A percentile compares a stretch with the other conserved stretches of the same genome.
These are phyloP conservation scores for Fissipunctia ypsillon DNA, from an alignment of 2,888 invertebrate species.

Conservation along the genomic window DNA sequence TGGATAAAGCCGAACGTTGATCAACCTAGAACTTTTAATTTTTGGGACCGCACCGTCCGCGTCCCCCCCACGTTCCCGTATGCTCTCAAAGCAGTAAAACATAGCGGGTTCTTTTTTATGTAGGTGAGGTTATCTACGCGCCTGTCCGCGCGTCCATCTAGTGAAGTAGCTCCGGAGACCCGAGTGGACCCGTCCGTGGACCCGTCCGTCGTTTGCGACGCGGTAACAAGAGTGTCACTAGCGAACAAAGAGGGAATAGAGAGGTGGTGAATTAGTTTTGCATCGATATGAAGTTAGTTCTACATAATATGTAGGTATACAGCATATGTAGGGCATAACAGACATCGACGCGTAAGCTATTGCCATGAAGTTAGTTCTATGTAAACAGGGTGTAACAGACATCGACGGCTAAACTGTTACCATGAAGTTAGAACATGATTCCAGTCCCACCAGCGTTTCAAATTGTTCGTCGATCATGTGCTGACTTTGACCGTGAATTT, in stretches of 20 bases:
- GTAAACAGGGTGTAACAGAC: too few relatives aligned
- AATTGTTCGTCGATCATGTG: neutral
- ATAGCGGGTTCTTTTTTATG: conserved; percentile 61
- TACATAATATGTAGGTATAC: too few relatives aligned
- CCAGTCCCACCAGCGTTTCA: too few relatives aligned
- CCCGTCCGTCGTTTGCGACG: too few relatives aligned
- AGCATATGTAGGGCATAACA: too few relatives aligned
- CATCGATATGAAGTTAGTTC: neutral
- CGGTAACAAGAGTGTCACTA: conserved; percentile 15
- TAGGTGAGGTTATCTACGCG: conserved; percentile 59
- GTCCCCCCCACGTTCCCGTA: conserved; percentile 5
- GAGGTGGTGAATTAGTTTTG: neutral
- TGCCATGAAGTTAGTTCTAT: neutral
- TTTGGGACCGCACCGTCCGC: conserved; percentile 22
- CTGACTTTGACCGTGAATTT: neutral
- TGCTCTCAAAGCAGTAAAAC: conserved; percentile 56
- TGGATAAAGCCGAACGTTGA: neutral
- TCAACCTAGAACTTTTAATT: neutral
- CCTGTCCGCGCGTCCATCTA: conserved; percentile 46
- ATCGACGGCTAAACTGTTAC: neutral
- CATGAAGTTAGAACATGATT: neutral
- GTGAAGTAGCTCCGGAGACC: conserved; percentile 7
- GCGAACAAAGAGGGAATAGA: neutral
- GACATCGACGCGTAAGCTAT: too few relatives aligned
- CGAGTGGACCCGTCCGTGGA: conserved; percentile 25